Base-by-base conservation (phyloP, 2,113 vertebrate genomes). In the Amia ocellicauda region DNA sequence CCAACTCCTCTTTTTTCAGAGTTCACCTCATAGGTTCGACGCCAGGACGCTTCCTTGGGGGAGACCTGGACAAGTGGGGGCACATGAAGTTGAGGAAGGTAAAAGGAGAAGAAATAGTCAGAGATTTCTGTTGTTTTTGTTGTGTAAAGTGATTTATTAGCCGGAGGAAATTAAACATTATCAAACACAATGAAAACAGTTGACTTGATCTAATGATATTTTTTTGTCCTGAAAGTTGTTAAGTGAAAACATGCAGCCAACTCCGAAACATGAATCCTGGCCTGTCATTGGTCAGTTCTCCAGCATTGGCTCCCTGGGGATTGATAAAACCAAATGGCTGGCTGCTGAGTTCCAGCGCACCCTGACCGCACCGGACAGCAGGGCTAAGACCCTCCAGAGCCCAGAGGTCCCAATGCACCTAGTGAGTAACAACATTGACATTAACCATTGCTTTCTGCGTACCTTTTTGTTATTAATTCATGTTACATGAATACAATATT, bases 81-180 rank as follows among this genome's bases (percentile, higher is more conserved):
- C 97, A 98, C 74, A 87, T 98, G 74, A 90, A 87, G 67, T 88
- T 99, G 58, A 90, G 92, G 73, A 98, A 98, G 94, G 96, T 98
- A 83, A 63, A 1, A 54, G n/a, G 55, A 68, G 8, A 19, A 17
- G 3, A 7, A 8, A 16, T 11, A n/a, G 5, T 20, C 11, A 0
- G 43, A 4, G 65, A 7, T 22, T 29, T 45, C 9, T 43, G 8
- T 4, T 5, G 9, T 23, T 19, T 49, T 42, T 55, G 59, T 41
- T 7, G 13, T 26, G 22, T 24, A 19, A 13, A 17, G 40, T 11
- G 9, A 29, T 3, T 29, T 42, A 29, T 13, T 29, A n/a, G n/a
- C n/a, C n/a, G n/a, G n/a, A n/a, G n/a, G n/a, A n/a, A n/a, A n/a
- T n/a, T n/a, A n/a, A n/a, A n/a, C 0, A n/a, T n/a, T n/a, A n/a